Percentiles rank a stretch among this genome's conserved stretches.
Evolutionary conservation across 2,888 invertebrate genomes (phyloP).

Genomic region (Epirrhoe alternata): DNA sequence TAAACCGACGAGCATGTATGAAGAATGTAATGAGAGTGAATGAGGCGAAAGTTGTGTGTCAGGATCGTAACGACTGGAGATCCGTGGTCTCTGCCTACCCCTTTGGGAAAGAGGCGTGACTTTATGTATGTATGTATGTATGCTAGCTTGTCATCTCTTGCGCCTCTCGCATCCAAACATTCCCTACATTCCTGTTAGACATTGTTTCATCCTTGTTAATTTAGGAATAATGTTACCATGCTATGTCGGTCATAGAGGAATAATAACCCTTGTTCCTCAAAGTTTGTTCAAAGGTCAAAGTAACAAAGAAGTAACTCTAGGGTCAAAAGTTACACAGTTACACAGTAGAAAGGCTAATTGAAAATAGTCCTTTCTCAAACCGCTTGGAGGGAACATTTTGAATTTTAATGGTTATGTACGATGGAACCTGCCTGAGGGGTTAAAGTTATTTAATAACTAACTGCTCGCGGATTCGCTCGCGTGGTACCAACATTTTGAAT

Average conservation of each 20-base stretch:
- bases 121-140: too few relatives aligned
- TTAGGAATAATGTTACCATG: neutral
- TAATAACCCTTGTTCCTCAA: neutral
- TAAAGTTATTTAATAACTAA: neutral
- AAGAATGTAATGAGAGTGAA: too few relatives aligned
- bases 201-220: too few relatives aligned
- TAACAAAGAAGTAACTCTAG: constrained; percentile 19
- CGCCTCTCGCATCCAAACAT: too few relatives aligned
- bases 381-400: constrained; percentile 10
- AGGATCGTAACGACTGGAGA: too few relatives aligned
- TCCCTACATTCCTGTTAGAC: too few relatives aligned
- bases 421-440: constrained; percentile 3
- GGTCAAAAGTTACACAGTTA: constrained; percentile 9
- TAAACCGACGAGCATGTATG: too few relatives aligned
- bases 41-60: too few relatives aligned
- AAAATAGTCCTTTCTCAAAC: constrained; percentile 18
- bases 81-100: too few relatives aligned
- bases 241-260: neutral
- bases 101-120: too few relatives aligned
- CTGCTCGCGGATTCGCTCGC: neutral
- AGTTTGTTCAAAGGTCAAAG: constrained; percentile 13
- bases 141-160: too few relatives aligned
- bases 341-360: constrained; percentile 4
- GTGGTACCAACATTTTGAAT: too few relatives aligned
- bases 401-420: constrained; percentile 7